Conservation (phyloP, 2,113 vertebrate genomes). For the Festucalex cinctus region DNA sequence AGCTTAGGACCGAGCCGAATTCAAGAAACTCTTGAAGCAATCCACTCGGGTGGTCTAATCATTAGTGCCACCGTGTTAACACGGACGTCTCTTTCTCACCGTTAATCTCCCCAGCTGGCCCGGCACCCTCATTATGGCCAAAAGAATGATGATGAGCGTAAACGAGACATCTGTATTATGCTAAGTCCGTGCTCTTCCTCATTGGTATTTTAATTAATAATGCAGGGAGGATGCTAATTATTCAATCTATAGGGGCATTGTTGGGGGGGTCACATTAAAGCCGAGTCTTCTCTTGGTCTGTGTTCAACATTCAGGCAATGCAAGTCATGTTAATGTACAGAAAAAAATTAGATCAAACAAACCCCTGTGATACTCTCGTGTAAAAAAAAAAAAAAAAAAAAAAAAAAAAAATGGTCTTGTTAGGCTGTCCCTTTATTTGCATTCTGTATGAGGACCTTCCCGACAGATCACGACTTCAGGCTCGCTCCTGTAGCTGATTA, state of each 20-base stretch:
- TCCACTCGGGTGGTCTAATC: slow-evolving; percentile 21
- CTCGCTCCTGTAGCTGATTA: slow-evolving; percentile 13
- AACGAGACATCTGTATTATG: slow-evolving; percentile 57
- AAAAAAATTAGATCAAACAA: not conserved
- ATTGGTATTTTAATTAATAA: slow-evolving; percentile 74
- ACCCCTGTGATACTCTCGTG: slow-evolving; percentile 27
- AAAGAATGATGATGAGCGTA: slow-evolving; percentile 69
- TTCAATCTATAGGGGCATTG: slow-evolving; percentile 66
- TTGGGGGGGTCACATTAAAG: slow-evolving; percentile 29
- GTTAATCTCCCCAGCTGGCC: slow-evolving; percentile 32
- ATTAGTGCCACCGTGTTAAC: slow-evolving; percentile 39
- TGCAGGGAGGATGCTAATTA: slow-evolving; percentile 75
- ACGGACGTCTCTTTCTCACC: slow-evolving; percentile 38
- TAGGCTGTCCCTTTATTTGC: not conserved
- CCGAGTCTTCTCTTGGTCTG: slow-evolving; percentile 1
- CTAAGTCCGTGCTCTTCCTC: slow-evolving; percentile 52
- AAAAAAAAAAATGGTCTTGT: slow-evolving; percentile 10
- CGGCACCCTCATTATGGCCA: slow-evolving; percentile 38
- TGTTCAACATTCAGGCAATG: slow-evolving; percentile 24
- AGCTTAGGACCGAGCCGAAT: slow-evolving; percentile 7
- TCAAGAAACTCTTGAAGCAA: slow-evolving; percentile 26
- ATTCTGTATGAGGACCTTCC: slow-evolving; percentile 3
- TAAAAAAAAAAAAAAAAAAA: too few species aligned
- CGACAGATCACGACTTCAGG: slow-evolving; percentile 14
- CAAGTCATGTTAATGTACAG: slow-evolving; percentile 26